Evolutionary conservation across 2,113 vertebrate genomes (phyloP).

Genomic region (Lagopus leucura): DNA sequence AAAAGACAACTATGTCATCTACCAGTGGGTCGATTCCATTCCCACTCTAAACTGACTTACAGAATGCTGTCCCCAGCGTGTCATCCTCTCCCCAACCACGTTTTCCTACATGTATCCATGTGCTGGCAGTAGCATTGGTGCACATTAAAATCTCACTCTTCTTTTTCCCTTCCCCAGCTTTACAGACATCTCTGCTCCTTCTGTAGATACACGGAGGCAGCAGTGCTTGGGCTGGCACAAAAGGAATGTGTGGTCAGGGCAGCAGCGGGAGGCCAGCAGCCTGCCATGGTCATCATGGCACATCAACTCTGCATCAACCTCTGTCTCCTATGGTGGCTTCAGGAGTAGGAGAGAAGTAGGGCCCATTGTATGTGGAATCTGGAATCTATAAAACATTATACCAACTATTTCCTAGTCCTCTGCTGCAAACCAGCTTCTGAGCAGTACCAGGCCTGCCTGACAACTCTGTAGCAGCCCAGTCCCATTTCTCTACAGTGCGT

Average conservation of each 20-base stretch:
- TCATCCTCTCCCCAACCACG: neutral
- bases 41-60: neutral
- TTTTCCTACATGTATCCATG: accelerated
- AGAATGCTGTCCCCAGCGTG: neutral
- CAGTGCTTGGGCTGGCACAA: neutral
- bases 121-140: neutral
- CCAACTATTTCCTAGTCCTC: neutral
- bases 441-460: neutral
- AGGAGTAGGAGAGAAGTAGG: neutral
- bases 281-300: neutral
- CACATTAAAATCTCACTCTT: neutral
- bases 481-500: neutral
- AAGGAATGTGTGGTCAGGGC: neutral
- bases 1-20: accelerated
- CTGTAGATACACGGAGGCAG: neutral
- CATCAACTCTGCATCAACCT: neutral
- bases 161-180: neutral
- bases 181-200: neutral
- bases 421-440: neutral
- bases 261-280: neutral
- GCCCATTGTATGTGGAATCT: neutral
- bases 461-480: neutral
- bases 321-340: neutral
- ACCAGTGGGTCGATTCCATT: neutral
- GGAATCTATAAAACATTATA: neutral